Conservation (phyloP, 2,797 vertebrate genomes). For the Coendou prehensilis region DNA sequence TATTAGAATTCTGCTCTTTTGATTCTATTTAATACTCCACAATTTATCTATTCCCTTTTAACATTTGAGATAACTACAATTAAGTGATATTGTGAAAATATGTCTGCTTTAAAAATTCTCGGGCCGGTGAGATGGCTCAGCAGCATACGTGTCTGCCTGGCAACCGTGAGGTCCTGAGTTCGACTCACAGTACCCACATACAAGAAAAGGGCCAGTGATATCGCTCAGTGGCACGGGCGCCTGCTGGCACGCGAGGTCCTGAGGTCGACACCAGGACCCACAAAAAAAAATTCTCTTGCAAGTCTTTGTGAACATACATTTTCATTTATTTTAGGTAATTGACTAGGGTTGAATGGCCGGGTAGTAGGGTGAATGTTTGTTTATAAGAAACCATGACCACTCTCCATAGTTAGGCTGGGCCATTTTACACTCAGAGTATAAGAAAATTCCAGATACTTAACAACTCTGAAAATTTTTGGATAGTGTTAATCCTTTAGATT, state of each 20-base stretch:
- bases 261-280: too few relatives aligned
- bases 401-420: neutral
- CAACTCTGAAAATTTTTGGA: neutral
- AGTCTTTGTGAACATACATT: neutral
- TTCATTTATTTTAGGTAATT: conserved; percentile 59
- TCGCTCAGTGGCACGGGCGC: too few relatives aligned
- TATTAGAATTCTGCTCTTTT: neutral
- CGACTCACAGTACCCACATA: too few relatives aligned
- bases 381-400: neutral
- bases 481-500: neutral
- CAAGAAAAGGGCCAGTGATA: too few relatives aligned
- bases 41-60: neutral
- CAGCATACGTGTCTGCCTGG: too few relatives aligned
- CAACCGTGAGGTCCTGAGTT: too few relatives aligned
- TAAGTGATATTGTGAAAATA: neutral
- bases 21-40: neutral
- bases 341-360: neutral
- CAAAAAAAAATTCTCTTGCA: neutral
- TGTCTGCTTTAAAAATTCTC: neutral
- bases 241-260: too few relatives aligned
- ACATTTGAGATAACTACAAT: neutral
- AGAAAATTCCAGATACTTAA: neutral
- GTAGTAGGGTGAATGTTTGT: neutral
- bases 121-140: too few relatives aligned
- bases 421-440: neutral